Evolutionary conservation across 1,140 invertebrate species (phyloP), one percentile per base, ranked within the genome.

Genomic region (Drosophila jambulina): DNA sequence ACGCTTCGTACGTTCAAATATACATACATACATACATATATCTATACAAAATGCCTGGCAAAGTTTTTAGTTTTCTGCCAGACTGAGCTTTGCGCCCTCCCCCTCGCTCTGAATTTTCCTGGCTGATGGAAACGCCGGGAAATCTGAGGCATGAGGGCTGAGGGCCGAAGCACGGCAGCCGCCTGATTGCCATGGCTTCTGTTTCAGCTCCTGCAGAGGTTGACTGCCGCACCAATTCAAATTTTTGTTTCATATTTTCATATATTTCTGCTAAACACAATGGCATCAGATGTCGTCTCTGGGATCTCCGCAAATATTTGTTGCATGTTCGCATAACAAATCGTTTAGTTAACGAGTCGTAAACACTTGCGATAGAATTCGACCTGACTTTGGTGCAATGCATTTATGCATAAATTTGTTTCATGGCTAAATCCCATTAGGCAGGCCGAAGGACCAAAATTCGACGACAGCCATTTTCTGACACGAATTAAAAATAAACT

Each of bases 11-110:
- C 36, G 40, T 61, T 25, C 34, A 60, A 34, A 36, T 12, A 54
- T 40, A 46, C 13, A 58, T 21, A 57, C 21, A 56, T 19, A 19
- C n/a, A 21, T 36, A 51, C n/a, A 12, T 63, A 19, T 62, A 38
- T 74, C 19, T 48, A 64, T 29, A 78, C 45, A 53, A 77, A 85
- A 85, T 78, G 46, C 56, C 63, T 34, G 32, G 54, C 4, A 75
- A 83, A 83, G 54, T 79, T 82, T 64, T 60, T 43, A 51, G 67
- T 60, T 74, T 72, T 74, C 27, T 74, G 69, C 36, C 67, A 71
- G 67, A 40, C 51, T 38, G 36, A 45, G 58, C 32, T 64, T 43
- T 27, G 27, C 38, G 4, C 29, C 9, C 23, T 32, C 59, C 2
- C 13, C 46, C 9, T 7, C 27, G 25, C n/a, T 13, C 32, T 4